Evolutionary conservation across 1,140 invertebrate genomes (phyloP).

Genomic region (Drosophila micromelanica): DNA sequence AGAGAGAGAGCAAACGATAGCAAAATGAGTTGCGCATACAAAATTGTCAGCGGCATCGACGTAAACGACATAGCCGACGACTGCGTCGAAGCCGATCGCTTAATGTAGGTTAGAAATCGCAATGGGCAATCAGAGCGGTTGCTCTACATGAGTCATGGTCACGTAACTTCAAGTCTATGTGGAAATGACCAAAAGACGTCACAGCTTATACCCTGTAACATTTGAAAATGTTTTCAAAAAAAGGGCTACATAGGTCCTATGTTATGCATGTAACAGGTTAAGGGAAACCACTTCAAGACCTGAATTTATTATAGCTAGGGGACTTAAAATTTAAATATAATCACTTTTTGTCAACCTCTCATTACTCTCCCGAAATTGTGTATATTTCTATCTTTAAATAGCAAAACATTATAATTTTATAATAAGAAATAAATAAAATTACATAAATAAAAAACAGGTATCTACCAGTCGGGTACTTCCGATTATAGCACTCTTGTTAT

Average conservation of each 20-base stretch:
- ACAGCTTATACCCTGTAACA: conserved; percentile 4
- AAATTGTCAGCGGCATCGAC: conserved; percentile 20
- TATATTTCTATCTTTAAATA: no score
- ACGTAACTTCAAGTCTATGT: conserved; percentile 11
- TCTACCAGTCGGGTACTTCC: neutral
- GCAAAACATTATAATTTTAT: no score
- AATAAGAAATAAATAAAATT: no score
- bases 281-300: no score
- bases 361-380: no score
- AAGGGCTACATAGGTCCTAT: no score
- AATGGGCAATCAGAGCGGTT: conserved; percentile 16
- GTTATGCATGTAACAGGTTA: no score
- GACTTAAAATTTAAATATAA: no score
- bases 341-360: no score
- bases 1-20: conserved; percentile 19
- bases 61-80: neutral
- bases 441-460: no score
- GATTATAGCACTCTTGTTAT: neutral
- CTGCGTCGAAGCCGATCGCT: conserved; percentile 22
- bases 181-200: conserved; percentile 51
- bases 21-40: conserved; percentile 39
- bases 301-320: no score
- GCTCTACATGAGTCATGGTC: conserved; percentile 56
- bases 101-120: conserved; percentile 62
- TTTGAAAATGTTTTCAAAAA: neutral